Percentiles rank a stretch among this genome's conserved stretches.
Evolutionary conservation across 30 jellyfish, hydroid and myxozoan species (phyloP).

Genomic region (Aurelia sp.): DNA sequence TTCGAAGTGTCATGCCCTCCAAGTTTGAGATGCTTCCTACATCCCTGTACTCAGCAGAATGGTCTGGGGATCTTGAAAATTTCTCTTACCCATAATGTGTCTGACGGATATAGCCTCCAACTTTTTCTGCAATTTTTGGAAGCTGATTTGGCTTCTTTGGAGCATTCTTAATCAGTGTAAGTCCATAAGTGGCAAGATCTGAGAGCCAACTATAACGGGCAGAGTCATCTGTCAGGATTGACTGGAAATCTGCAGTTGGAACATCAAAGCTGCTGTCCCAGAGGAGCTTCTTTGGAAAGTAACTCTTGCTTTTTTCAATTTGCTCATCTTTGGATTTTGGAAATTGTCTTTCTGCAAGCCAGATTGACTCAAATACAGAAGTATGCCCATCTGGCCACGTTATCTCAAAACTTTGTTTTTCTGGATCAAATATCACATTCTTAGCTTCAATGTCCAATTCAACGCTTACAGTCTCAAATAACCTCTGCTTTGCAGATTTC

Average conservation of each 20-base stretch:
- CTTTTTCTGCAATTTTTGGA: slow-evolving; percentile 6
- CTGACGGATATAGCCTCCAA: slow-evolving; percentile 48
- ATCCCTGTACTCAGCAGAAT: no score
- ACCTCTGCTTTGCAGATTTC: slow-evolving; percentile 48
- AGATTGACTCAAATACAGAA: slow-evolving; percentile 20
- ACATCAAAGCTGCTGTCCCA: slow-evolving; percentile 4
- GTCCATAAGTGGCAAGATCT: slow-evolving; percentile 42
- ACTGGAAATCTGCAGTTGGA: slow-evolving; percentile 29
- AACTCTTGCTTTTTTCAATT: slow-evolving; percentile 21
- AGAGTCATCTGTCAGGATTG: slow-evolving; percentile 35
- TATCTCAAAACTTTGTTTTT: background rate
- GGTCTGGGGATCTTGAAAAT: background rate
- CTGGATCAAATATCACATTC: background rate
- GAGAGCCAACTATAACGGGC: slow-evolving; percentile 24
- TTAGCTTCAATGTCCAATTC: slow-evolving; percentile 22
- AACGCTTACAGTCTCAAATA: background rate
- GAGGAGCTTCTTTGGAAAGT: background rate
- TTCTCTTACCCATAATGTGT: slow-evolving; percentile 56
- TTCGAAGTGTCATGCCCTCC: no score
- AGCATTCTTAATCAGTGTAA: slow-evolving; percentile 56
- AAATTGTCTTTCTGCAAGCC: slow-evolving; percentile 61
- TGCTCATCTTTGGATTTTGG: slow-evolving; percentile 50
- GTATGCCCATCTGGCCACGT: slow-evolving; percentile 77
- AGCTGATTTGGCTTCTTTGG: slow-evolving; percentile 46
- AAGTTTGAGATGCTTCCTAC: no score